Percentiles rank a stretch among this genome's conserved stretches.
Evolutionary conservation across 2,797 vertebrate genomes (phyloP).

Genomic region (Sandelia bainsii): DNA sequence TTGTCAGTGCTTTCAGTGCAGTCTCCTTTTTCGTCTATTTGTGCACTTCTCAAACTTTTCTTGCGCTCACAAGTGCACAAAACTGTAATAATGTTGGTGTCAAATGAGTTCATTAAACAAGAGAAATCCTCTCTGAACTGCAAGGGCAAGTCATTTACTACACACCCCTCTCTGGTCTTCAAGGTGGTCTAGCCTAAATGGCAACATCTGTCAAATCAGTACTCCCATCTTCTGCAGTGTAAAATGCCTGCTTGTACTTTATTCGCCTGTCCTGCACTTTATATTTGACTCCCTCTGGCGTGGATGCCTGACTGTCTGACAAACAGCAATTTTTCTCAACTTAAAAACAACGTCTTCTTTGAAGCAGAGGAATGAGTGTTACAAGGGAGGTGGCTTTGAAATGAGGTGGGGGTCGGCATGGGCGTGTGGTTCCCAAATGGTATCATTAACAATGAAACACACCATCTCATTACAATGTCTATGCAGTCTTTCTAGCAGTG

Average conservation of each 20-base stretch:
- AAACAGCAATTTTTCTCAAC: conserved; percentile 27
- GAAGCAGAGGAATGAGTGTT: conserved; percentile 25
- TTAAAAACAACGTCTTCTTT: conserved; percentile 10
- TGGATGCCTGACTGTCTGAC: conserved; percentile 19
- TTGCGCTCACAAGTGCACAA: too few relatives aligned
- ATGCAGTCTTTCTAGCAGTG: conserved; percentile 37
- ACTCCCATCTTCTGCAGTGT: conserved; percentile 1
- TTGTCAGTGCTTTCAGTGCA: background rate
- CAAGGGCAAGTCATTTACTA: conserved; percentile 6
- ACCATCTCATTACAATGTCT: conserved; percentile 52
- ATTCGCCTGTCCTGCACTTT: conserved; percentile 25
- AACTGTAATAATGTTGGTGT: background rate
- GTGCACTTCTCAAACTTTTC: too few relatives aligned
- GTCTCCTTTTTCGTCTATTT: background rate
- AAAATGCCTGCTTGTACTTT: conserved; percentile 27
- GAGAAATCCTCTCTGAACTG: conserved; percentile 6
- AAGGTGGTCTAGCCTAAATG: conserved; percentile 1
- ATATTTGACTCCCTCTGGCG: background rate
- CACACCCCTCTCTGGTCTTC: conserved; percentile 12
- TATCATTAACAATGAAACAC: conserved; percentile 54
- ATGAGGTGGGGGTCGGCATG: conserved; percentile 6
- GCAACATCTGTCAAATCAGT: conserved; percentile 35
- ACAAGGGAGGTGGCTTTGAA: conserved; percentile 46
- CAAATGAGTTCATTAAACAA: conserved; percentile 13
- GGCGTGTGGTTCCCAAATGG: conserved; percentile 38